Base-by-base conservation (phyloP, 2,888 invertebrate genomes). In the Nomada hirtipes region DNA sequence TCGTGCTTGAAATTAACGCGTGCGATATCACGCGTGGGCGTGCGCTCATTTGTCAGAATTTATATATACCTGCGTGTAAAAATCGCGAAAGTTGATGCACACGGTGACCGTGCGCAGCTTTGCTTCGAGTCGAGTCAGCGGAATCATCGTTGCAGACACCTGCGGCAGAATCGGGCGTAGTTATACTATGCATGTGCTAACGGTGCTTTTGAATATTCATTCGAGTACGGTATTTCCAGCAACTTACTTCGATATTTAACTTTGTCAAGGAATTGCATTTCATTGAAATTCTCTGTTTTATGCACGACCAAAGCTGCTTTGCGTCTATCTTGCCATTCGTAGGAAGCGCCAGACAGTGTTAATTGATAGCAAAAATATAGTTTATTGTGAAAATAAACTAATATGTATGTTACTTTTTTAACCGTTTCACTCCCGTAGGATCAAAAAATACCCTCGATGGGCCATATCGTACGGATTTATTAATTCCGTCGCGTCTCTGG, bases 161-260 rank as follows among this genome's bases (percentile, higher is more conserved):
- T 84, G 84, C 77, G 68, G 70, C 59, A 59, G 55, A 29, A 73
- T 70, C 61, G 23, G 11, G 29, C 60, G n/a, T 72, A 53, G 4
- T 36, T 60, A 26, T 42, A 23, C 13, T 72, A 68, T 53, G 44
- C 50, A 50, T 13, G 53, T 53, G 60, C 55, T 53, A 36, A 65
- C 64, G 50, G 13, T 7, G 13, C 72, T 64, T 36, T 44, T 85
- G 75, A 85, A 84, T 84, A 85, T 84, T 84, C 82, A 84, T 84
- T 65, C 78, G 50, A 36, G n/a, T 29, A 72, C 70, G 55, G 79
- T 65, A 70, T 78, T 44, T 64, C 65, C 26, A 20, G 67, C 75
- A 80, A 83, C 84, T 83, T 83, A 80, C 72, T 59, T 71, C 73
- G 59, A 76, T 73, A 80, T 80, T 81, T 76, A 75, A 68, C 74